Base-by-base conservation (phyloP, 2,113 vertebrate species). In the Eulemur rufifrons region DNA sequence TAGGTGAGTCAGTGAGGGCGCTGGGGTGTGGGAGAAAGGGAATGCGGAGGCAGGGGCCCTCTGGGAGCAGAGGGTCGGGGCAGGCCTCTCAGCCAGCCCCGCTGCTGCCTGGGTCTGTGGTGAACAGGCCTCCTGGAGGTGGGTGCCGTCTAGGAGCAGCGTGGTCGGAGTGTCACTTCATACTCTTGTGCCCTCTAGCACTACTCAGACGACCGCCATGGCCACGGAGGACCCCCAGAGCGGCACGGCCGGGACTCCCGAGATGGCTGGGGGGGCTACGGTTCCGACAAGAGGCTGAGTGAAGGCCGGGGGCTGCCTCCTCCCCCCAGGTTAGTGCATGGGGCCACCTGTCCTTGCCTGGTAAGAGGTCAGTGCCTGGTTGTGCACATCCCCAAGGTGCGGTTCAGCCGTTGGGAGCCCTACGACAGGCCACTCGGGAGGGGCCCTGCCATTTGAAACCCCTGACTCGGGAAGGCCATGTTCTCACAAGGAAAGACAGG, bases 201-300 rank as follows among this genome's bases (percentile, higher is more conserved):
- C 96, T 99, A 99, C 88, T 98, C 99, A 0, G 99, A 99, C 0
- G 98, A 98, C n/a, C 98, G 99, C n/a, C 98, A 98, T 0, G 12
- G 95, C 84, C 97, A 95, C 0, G 90, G 95, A 2, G 98, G 98
- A 17, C 97, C 96, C 0, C 98, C 98, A 0, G 99, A 99, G 6
- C 98, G 99, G 54, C 99, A 99, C 8, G 71, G 98, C 76, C 98
- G 99, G 88, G 98, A 99, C 3, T 98, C 99, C 1, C 98, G 99
- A 0, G 99, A 99, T 2, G 97, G 98, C 23, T 99, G 99, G 99
- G 97, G 98, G 0, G 98, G 98, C 80, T 99, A 98, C 0, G 97
- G 99, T 2, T 99, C 99, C 0, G 99, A 99, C 97, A 99, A 99
- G 94, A 99, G 99, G 52, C 97, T 98, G 93, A 98, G 91, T 5